A percentile compares a stretch with the other conserved stretches of the same genome.
Conservation (phyloP, 2,888 invertebrate genomes). For the Priocnemis perturbator region DNA sequence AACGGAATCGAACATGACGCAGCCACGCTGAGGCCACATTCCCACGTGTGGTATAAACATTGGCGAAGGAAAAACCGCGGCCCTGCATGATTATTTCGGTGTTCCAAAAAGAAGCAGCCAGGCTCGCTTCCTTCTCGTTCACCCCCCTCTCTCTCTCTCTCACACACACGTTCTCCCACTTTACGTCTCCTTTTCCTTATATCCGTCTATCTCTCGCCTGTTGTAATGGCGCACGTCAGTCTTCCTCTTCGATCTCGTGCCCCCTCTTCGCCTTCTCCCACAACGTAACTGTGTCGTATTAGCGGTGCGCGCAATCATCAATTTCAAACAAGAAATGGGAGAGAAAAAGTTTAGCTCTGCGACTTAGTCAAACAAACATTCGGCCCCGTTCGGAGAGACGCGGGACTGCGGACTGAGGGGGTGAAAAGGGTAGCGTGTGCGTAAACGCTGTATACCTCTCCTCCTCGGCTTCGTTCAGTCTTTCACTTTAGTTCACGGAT, state of each 20-base stretch:
- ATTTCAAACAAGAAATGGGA: slow-evolving; percentile 50
- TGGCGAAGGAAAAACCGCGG: slow-evolving; percentile 33
- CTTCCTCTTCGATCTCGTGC: slow-evolving; percentile 5
- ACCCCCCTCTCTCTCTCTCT: too few species aligned
- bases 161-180: neutral
- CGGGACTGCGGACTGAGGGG: slow-evolving; percentile 31
- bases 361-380: slow-evolving; percentile 64
- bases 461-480: neutral
- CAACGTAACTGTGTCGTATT: slow-evolving; percentile 54
- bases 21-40: slow-evolving; percentile 22
- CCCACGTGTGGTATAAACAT: slow-evolving; percentile 50
- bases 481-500: too few species aligned
- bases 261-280: slow-evolving; percentile 39
- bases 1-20: neutral
- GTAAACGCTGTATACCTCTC: slow-evolving; percentile 26
- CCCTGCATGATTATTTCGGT: slow-evolving; percentile 32
- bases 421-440: slow-evolving; percentile 7
- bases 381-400: slow-evolving; percentile 46
- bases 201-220: neutral
- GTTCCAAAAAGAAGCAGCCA: slow-evolving; percentile 24
- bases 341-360: slow-evolving; percentile 52
- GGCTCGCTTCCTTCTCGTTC: slow-evolving; percentile 7
- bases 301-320: slow-evolving; percentile 58
- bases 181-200: neutral
- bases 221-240: slow-evolving; percentile 15